phyloP scores from a whole-genome alignment of 2,888 invertebrate species.

The Heliconius erato region DNA sequence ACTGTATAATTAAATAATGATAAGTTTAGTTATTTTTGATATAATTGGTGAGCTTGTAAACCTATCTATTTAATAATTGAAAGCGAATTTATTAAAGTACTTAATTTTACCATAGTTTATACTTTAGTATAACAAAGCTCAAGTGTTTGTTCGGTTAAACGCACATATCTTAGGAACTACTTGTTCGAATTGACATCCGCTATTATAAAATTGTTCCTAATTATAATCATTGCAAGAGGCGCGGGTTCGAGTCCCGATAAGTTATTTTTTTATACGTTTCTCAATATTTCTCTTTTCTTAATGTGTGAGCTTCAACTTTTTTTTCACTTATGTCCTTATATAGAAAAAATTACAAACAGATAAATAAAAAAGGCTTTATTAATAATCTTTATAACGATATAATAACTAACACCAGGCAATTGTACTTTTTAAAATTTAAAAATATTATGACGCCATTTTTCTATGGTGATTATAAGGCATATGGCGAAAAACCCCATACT shows the following conservation, averaged over 20 bases:
- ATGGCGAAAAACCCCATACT: constrained; percentile 73
- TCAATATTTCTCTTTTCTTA: too few species aligned
- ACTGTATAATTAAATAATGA: not conserved
- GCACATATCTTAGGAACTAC: too few species aligned
- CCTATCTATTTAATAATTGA: not conserved
- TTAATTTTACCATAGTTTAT: too few species aligned
- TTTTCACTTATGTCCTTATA: not conserved
- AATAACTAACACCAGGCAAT: constrained; percentile 77
- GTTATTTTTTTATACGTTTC: too few species aligned
- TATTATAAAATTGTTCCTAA: too few species aligned
- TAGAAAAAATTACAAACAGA: not conserved
- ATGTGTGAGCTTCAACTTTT: not conserved
- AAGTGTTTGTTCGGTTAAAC: too few species aligned
- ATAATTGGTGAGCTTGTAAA: too few species aligned
- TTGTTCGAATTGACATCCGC: too few species aligned
- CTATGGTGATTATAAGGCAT: constrained; percentile 73
- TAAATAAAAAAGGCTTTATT: constrained; percentile 62
- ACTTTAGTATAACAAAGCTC: too few species aligned
- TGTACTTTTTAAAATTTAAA: constrained; percentile 73
- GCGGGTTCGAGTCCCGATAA: too few species aligned
- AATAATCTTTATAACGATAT: constrained; percentile 79
- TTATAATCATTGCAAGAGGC: too few species aligned
- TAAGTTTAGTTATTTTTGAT: too few species aligned
- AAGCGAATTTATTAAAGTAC: not conserved
- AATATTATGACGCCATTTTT: constrained; percentile 69